Base-by-base conservation (phyloP, 1,140 invertebrate genomes). In the Panagrolaimus sp. region DNA sequence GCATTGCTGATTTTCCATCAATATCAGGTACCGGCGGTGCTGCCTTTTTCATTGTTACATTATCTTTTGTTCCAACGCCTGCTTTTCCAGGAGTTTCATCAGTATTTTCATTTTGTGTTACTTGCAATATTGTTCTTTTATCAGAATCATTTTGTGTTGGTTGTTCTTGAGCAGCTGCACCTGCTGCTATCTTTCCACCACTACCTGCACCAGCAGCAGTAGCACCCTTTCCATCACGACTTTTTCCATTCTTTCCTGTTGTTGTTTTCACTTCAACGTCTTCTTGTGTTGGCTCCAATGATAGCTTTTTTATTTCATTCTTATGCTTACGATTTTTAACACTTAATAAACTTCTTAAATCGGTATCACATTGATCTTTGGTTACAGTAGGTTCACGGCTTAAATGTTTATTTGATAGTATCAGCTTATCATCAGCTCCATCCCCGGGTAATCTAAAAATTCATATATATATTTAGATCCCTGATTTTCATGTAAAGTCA, bases 281-380 rank as follows among this genome's bases (percentile, higher is more conserved):
- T 20, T 57, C 51, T 5, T 57, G 51, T 4, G 51, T 57, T 57
- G 51, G 20, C 11, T 14, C 51, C 51, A 57, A 16, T 5, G 14
- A 20, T 27, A 27, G 51, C 27, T 57, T 57, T 25, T 25, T 57
- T 27, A 57, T 16, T 23, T n/a, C 9, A 5, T 5, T 27, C 20
- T 57, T 57, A 11, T 11, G 20, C 51, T 57, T 57, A 5, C 20
- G 20, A n/a, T 20, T 20, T 13, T 57, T 57, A 57, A 11, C 51
- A 27, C 51, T 27, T n/a, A 57, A 27, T 11, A 57, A 57, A 16
- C 51, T 57, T 20, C 51, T 57, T 16, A 57, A 57, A 57, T 57
- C 51, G 0, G 51, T 57, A 27, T 57, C 51, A 57, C 51, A 57
- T 57, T 57, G 51, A 20, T 57, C 51, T 27, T 57, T 57, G 20